Base-by-base conservation (phyloP, 2,797 vertebrate genomes). In the Melopsittacus undulatus region DNA sequence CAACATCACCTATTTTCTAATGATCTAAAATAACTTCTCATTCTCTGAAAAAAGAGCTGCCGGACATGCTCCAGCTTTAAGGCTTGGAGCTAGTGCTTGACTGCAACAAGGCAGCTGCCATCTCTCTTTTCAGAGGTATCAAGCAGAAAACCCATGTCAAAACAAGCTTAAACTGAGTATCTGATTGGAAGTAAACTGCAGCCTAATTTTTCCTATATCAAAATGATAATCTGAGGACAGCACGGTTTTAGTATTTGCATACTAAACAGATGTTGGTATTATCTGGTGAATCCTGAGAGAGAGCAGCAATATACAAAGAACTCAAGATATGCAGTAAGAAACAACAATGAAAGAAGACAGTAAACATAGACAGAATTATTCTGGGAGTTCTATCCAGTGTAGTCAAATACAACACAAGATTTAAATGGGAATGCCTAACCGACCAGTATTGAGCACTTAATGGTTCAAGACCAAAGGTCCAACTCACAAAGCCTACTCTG, bases 181-280 rank as follows among this genome's bases (percentile, higher is more conserved):
- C 27, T 62, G 82, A 78, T 11, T 66, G 49, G 77, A 90, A 24
- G 30, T 32, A 74, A 90, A 75, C 14, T 12, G 45, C 3, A 34
- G 5, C 13, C 45, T 81, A 30, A 29, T 73, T 90, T 86, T 94
- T 42, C 70, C 56, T 12, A 5, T 40, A 75, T 73, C 38, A 68
- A 66, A 92, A 87, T 59, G n/a, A 77, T 42, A 88, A 66, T 59
- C 29, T 64, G 49, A 95, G 57, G 74, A 78, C 66, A 86, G 49
- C 34, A 46, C 1, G 0, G 20, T 20, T 84, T 56, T 38, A 81
- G 19, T n/a, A 84, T 79, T 87, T 96, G 73, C 87, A 90, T 91
- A 43, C 70, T 86, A 95, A 83, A 86, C 42, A 95, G 90, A 85
- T 76, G 77, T 81, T 91, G 51, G 42, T 86, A 92, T 95, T 90